Base-by-base conservation (phyloP, 1,140 invertebrate species). In the Cydia pomonella region DNA sequence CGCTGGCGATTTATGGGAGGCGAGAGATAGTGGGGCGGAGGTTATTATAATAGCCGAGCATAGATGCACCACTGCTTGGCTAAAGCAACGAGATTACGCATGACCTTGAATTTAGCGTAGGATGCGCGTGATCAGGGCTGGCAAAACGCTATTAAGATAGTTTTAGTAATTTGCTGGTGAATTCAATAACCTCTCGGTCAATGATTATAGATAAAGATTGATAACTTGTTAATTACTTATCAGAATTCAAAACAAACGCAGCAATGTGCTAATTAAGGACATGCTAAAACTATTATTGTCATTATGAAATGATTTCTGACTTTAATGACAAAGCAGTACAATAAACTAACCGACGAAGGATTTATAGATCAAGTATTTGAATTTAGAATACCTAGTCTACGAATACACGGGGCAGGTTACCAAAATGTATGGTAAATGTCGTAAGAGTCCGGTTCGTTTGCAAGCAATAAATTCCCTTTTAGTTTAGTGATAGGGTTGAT, bases 281-380 rank as follows among this genome's bases (percentile, higher is more conserved):
- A 72, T 25, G 38, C 21, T 84, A 85, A 83, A 86, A 79, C 79
- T 72, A 50, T 50, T 50, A 83, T 79, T 83, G 79, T 84, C 81
- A 82, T 79, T 84, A 83, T 82, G 84, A 83, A 79, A 86, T 84
- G 77, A 84, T 87, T 82, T 80, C 76, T 72, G 84, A 88, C 86
- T 84, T 84, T 84, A 83, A 84, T 88, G 88, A 89, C 87, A 88
- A 87, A 87, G 83, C 87, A 86, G 84, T 83, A 86, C 79, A 84
- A 82, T 78, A 82, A 80, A 79, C 84, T 84, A 86, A 83, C 73
- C 74, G 75, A 29, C 76, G 81, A 85, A 87, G 81, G 84, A 91
- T 87, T 90, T 89, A 90, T 90, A 84, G 78, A 77, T 76, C 80
- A 82, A 81, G 77, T 74, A 78, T 79, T 86, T 85, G 81, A 88